These are phyloP conservation scores for Trissonchulus latispiculum DNA, from an alignment of 2,888 invertebrate genomes.

Conservation along the genomic window DNA sequence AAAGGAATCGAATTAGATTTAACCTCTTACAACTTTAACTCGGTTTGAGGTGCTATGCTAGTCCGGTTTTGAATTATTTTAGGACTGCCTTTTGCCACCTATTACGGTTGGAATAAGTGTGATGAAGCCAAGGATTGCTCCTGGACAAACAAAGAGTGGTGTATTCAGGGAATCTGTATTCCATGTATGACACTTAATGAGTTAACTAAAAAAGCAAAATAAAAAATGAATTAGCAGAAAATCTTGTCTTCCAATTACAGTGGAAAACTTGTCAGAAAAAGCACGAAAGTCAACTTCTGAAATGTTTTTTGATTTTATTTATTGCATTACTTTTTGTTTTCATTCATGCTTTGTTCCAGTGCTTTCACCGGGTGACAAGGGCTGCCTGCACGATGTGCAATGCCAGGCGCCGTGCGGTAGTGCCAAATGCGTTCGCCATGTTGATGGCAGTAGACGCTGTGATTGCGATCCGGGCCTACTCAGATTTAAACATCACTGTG, in stretches of 20 bases:
- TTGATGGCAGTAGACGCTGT: slow-evolving; percentile 10
- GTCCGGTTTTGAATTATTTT: too few species aligned
- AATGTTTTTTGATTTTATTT: too few species aligned
- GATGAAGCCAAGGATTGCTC: neutral
- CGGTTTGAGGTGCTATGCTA: too few species aligned
- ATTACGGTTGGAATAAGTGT: slow-evolving; percentile 18
- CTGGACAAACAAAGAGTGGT: slow-evolving; percentile 12
- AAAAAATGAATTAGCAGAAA: too few species aligned
- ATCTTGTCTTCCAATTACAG: too few species aligned
- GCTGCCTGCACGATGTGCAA: slow-evolving; percentile 13
- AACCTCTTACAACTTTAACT: too few species aligned
- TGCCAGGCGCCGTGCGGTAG: slow-evolving; percentile 11
- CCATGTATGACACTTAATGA: slow-evolving; percentile 7
- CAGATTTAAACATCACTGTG: slow-evolving; percentile 17
- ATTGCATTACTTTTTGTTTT: too few species aligned
- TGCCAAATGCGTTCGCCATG: neutral
- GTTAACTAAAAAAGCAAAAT: too few species aligned
- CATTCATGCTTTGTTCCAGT: slow-evolving; percentile 12
- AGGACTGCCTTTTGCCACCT: slow-evolving; percentile 11
- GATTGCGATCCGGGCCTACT: neutral
- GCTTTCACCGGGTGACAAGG: slow-evolving; percentile 14
- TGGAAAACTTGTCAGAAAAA: too few species aligned
- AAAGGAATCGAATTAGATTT: too few species aligned
- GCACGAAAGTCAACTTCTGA: too few species aligned
- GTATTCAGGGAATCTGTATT: slow-evolving; percentile 16